Evolutionary conservation across 2,888 invertebrate species (phyloP), one percentile per base, ranked within the genome.

Genomic region (Perizoma flavofasciatum): DNA sequence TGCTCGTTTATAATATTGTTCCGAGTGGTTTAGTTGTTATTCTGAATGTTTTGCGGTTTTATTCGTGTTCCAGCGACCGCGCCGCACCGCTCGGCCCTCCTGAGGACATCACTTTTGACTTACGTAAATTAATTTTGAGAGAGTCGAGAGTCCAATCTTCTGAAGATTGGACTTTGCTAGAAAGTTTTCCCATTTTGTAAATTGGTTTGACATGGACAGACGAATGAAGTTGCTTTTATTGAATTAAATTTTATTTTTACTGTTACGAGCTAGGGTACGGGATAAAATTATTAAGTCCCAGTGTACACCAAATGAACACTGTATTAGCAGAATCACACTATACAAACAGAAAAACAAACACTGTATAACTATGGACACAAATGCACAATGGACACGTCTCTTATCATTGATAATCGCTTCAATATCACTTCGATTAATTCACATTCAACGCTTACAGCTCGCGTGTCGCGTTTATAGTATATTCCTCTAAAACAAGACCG

Each of bases 1-100:
- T 48, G 59, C 41, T 39, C 32, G 58, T 58, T 67, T 55, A 49
- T 49, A 43, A 53, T 54, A 62, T 55, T 57, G 62, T 62, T 39
- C n/a, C 11, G n/a, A 55, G 46, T 55, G 43, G n/a, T 55, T 48
- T 34, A 55, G 33, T 53, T 50, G 50, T 59, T 55, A 43, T 59
- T 59, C 45, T 39, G 39, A 35, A 43, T 59, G 53, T 54, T 55
- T 51, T 40, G 39, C 9, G 51, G 39, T 51, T 59, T 49, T 49
- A 55, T 49, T 60, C 32, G 22, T 8, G 32, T 54, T 10, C 9
- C 33, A 47, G 39, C 34, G n/a, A 22, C 54, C 46, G 45, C 50
- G 50, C 35, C 5, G 5, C n/a, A 22, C 54, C 46, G 45, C 50
- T 54, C 35, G 6, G 5, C n/a, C 11, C 37, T 49, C 48, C 9